Evolutionary conservation across 2,113 vertebrate genomes (phyloP), one percentile per base, ranked within the genome.

Genomic region (Catharus minimus): DNA sequence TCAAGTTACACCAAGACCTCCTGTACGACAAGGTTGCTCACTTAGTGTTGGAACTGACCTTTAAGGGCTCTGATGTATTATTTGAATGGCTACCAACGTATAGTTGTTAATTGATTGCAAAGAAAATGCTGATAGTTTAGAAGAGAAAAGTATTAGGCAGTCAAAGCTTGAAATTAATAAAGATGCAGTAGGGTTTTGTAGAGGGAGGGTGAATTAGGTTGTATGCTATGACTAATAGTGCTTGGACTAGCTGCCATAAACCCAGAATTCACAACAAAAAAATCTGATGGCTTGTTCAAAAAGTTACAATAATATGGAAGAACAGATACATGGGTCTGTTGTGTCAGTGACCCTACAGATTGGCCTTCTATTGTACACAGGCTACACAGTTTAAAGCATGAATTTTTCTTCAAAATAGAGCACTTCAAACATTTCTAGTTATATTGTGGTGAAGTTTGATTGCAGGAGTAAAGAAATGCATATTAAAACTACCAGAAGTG

Each of bases 381-480:
- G 78, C 44, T 66, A 47, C 36, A 53, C 61, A 92, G 89, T 77
- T 92, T 82, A 81, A 92, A 94, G 43, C 91, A 91, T 46, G 50
- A 96, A 92, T 66, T 58, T 87, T 52, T 82, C 84, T 96, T 95
- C 89, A 88, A 91, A 89, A 93, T 33, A 15, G 56, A 96, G 93
- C 93, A 82, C 68, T 89, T 86, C 82, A 96, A 82, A 27, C 46
- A 82, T 89, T 95, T 95, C 56, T 82, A 92, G 53, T 83, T 95
- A 69, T 47, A 61, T 33, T 36, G 41, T 53, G 77, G 33, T 79
- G 89, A 85, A 83, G 82, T 90, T 93, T 87, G 81, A 96, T 97
- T 96, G 39, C 73, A 77, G 81, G 77, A 93, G 90, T 89, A 92
- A 95, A 85, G 58, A 94, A 95, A 88, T 52, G 24, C 27, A 8